phyloP scores from a whole-genome alignment of 2,113 vertebrate genomes.

The Damaliscus lunatus region DNA sequence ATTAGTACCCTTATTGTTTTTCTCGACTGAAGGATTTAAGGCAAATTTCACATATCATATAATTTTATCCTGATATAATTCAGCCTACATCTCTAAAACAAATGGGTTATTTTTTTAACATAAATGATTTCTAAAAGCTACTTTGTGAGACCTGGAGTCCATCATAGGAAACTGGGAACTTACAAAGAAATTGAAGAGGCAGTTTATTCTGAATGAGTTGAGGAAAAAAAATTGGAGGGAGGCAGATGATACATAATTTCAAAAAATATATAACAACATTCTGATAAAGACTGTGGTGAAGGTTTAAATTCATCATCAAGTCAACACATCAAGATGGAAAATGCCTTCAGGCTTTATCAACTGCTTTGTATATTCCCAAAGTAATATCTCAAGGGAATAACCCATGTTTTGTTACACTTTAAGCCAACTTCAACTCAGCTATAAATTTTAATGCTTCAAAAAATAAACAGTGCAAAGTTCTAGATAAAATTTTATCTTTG shows the following conservation, averaged over 20 bases:
- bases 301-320: conserved; percentile 26
- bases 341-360: conserved; percentile 45
- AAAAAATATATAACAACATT: neutral
- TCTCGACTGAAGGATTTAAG: conserved; percentile 12
- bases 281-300: neutral
- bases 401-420: conserved; percentile 31
- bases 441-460: conserved; percentile 50
- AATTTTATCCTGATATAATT: neutral
- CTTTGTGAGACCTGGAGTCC: neutral
- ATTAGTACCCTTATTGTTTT: neutral
- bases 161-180: neutral
- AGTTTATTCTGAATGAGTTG: neutral
- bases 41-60: neutral
- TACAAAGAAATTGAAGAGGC: neutral
- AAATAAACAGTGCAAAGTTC: conserved; percentile 57
- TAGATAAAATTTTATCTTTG: conserved; percentile 52
- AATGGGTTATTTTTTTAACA: neutral
- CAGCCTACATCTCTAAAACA: neutral
- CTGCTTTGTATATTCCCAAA: conserved; percentile 43
- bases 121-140: neutral
- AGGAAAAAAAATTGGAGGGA: neutral
- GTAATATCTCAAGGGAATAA: conserved; percentile 46
- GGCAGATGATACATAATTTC: neutral
- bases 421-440: neutral
- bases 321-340: conserved; percentile 32